Conservation (phyloP, 2,888 invertebrate species). For the Gisinianus flammeolus region DNA sequence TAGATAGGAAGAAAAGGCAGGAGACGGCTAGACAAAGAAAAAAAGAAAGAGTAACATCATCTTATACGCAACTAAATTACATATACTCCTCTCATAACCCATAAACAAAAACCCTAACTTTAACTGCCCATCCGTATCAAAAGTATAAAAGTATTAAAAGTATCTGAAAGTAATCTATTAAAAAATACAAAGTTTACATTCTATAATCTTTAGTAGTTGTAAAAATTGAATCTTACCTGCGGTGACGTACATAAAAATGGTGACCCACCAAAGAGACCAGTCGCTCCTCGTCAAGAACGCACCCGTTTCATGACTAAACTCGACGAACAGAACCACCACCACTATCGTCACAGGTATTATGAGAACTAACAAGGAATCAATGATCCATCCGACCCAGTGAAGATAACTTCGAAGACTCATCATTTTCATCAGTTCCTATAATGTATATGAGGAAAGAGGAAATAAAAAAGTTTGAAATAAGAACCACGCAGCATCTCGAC, state of each 20-base stretch:
- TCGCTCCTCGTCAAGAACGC: constrained; percentile 50
- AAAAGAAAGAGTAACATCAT: too few relatives aligned
- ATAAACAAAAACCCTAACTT: too few relatives aligned
- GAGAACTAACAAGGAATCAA: constrained; percentile 62
- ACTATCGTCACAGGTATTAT: constrained; percentile 61
- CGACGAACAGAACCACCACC: constrained; percentile 60
- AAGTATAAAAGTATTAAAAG: too few relatives aligned
- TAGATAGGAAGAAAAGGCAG: constrained; percentile 63
- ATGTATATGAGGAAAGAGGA: not conserved
- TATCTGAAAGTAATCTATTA: too few relatives aligned
- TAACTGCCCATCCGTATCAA: too few relatives aligned
- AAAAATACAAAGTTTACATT: too few relatives aligned
- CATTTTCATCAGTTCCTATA: constrained; percentile 67
- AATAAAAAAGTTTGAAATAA: not conserved
- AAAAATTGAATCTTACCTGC: too few relatives aligned
- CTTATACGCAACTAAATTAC: too few relatives aligned
- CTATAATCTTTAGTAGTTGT: too few relatives aligned
- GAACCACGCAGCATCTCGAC: not conserved
- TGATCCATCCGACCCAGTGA: constrained; percentile 67
- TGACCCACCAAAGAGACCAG: constrained; percentile 60
- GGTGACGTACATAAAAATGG: constrained; percentile 62
- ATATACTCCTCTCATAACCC: too few relatives aligned
- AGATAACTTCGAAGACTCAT: constrained; percentile 67
- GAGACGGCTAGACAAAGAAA: too few relatives aligned
- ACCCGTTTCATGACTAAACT: constrained; percentile 53